Evolutionary conservation across 2,888 invertebrate species (phyloP), one percentile per base, ranked within the genome.

Genomic region (Sphinx pinastri): DNA sequence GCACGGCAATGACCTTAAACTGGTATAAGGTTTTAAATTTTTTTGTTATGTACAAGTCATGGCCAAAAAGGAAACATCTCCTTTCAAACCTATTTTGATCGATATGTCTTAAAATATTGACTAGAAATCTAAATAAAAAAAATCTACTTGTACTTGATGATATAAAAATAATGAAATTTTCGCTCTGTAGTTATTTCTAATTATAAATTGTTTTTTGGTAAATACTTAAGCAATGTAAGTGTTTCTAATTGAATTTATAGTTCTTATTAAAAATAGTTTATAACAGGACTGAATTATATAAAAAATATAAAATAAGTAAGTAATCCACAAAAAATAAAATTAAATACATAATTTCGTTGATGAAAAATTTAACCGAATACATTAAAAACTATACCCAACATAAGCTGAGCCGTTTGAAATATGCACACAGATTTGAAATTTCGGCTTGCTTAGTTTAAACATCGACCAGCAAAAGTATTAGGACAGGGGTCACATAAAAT

Each of bases 401-500:
- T 3, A 10, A n/a, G n/a, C 58, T 13, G 58, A 19, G 57, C 25
- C 19, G 3, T 57, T 57, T 57, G 25, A 19, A 57, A 38, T 38
- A 38, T 59, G 58, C 58, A n/a, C n/a, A 38, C 13, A 59, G 14
- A 38, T 31, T 38, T 13, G 14, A 54, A 59, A 8, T 63, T 63
- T 63, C 63, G 49, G 63, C 63, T 63, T 63, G 63, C 60, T n/a
- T 47, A 16, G 19, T 45, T 47, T 38, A 60, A 63, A 63, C 63
- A 63, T 47, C 60, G 47, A 63, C 19, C 19, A 63, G 49, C 19
- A 16, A 63, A 16, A 63, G 38, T 49, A 19, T 45, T 73, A 77
- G 78, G 12, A 55, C 19, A 55, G 54, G 54, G 77, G 73, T 79
- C 77, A 79, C 74, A 60, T 47, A 31, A 57, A 63, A 12, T 16